Evolutionary conservation across 2,797 vertebrate genomes (phyloP), one percentile per base, ranked within the genome.

Genomic region (Eulemur mongoz): DNA sequence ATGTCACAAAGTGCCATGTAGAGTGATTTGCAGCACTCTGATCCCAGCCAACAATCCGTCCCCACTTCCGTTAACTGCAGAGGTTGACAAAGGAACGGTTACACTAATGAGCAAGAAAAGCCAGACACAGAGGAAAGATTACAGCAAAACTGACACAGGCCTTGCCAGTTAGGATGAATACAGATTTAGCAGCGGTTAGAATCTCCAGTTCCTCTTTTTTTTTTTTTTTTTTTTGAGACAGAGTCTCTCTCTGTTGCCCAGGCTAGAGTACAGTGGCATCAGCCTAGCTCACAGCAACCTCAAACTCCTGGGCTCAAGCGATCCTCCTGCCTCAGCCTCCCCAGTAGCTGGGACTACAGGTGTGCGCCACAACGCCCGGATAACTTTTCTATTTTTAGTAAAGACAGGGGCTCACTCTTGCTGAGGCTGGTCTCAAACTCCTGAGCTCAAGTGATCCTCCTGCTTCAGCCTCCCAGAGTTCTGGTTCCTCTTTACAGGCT

Each of bases 311-410:
- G 9, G 9, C 57, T 57, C 10, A 57, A 25, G 23, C 1, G 9
- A 57, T 57, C 57, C 57, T 57, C 10, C 57, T 25, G 10, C 57
- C 4, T 57, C 57, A 25, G 23, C 57, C 57, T 57, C 23, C 57
- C 57, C 3, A 57, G 54, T 57, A 57, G 22, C 54, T 57, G 54
- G 54, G 54, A 57, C 54, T 23, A 57, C 22, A 57, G 54, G 54
- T 8, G 8, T 54, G 52, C 0, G 2, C 52, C 52, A 54, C 52
- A 8, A 54, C 0, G 20, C 7, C 20, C 2, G 20, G 52, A 7
- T 54, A 54, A 54, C 20, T 54, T 54, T 57, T 57, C 54, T 57
- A 23, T 57, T 57, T 57, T 23, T 57, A 23, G 54, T 9, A 57
- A 8, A 57, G 22, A 57, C 8, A 23, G 22, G 22, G 1, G 9